Evolutionary conservation across 1,140 invertebrate species (phyloP).

Genomic region (Cydia fagiglandana): DNA sequence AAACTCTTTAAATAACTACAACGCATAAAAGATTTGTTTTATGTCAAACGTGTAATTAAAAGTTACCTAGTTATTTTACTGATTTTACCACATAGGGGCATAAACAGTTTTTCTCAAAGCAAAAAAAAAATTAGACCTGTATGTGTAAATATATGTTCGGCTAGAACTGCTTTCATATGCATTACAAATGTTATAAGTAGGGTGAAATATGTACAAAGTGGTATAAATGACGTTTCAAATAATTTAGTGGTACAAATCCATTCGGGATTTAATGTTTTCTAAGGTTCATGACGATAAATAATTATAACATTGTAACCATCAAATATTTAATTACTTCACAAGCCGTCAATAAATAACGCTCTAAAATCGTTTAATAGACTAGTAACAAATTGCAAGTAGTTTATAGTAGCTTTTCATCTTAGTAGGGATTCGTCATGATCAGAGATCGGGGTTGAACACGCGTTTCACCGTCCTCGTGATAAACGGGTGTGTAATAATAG

Average conservation of each 20-base stretch:
- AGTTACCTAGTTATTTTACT: too few species aligned
- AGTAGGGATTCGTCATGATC: slow-evolving; percentile 73
- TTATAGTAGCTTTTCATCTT: slow-evolving; percentile 68
- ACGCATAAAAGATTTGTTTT: too few species aligned
- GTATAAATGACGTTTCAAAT: background rate
- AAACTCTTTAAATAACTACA: background rate
- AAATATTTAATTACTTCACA: slow-evolving; percentile 29
- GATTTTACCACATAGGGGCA: too few species aligned
- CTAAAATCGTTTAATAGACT: slow-evolving; percentile 48
- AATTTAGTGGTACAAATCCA: background rate
- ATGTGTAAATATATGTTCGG: too few species aligned
- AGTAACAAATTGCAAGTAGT: slow-evolving; percentile 57
- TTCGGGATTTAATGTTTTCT: background rate
- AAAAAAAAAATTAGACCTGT: too few species aligned
- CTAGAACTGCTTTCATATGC: too few species aligned
- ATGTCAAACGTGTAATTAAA: too few species aligned
- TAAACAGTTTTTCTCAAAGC: too few species aligned
- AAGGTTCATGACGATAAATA: background rate
- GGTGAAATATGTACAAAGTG: background rate
- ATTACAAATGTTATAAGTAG: too few species aligned
- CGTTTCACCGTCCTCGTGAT: background rate
- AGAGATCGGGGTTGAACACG: slow-evolving; percentile 42
- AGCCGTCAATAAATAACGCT: slow-evolving; percentile 17
- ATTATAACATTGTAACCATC: slow-evolving; percentile 12
- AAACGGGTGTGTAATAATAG: background rate